These are phyloP conservation scores for Drosophila micromelanica DNA, from an alignment of 1,140 invertebrate genomes.

Conservation along the genomic window DNA sequence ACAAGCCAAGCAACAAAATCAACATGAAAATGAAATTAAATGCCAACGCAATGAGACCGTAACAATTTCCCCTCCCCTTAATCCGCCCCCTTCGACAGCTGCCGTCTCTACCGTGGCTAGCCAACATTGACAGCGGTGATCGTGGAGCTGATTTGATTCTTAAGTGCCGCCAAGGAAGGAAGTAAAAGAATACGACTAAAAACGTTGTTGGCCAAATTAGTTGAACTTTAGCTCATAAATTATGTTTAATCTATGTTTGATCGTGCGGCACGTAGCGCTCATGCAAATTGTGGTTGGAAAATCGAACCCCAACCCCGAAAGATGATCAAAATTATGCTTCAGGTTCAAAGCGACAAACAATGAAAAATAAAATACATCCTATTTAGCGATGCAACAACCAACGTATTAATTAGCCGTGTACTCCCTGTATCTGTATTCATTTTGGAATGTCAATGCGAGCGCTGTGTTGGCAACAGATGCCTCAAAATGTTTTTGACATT, in stretches of 20 bases:
- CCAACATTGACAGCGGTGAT: neutral
- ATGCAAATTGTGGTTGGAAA: slow-evolving; percentile 1
- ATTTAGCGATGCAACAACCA: neutral
- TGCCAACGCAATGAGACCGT: slow-evolving; percentile 66
- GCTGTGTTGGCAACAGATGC: slow-evolving; percentile 6
- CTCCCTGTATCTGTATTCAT: neutral
- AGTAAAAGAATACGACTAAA: neutral
- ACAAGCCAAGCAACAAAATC: slow-evolving; percentile 30
- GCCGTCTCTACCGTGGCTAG: neutral
- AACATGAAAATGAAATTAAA: slow-evolving; percentile 68
- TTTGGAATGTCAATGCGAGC: slow-evolving; percentile 31
- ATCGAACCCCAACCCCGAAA: slow-evolving; percentile 30
- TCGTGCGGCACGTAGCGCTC: slow-evolving; percentile 36
- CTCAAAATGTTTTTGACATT: slow-evolving; percentile 45
- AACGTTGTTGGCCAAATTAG: neutral
- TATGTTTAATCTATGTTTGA: slow-evolving; percentile 8
- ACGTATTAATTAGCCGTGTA: neutral
- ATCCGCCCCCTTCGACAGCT: neutral
- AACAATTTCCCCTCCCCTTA: slow-evolving; percentile 54
- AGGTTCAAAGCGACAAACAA: slow-evolving; percentile 5
- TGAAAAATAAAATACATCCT: neutral
- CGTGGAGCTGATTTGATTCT: slow-evolving; percentile 15
- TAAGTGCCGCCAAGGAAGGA: slow-evolving; percentile 5
- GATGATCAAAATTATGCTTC: slow-evolving; percentile 2
- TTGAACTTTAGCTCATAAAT: neutral